Evolutionary conservation across 2,888 invertebrate genomes (phyloP).

Genomic region (Zaprionus bogoriensis): DNA sequence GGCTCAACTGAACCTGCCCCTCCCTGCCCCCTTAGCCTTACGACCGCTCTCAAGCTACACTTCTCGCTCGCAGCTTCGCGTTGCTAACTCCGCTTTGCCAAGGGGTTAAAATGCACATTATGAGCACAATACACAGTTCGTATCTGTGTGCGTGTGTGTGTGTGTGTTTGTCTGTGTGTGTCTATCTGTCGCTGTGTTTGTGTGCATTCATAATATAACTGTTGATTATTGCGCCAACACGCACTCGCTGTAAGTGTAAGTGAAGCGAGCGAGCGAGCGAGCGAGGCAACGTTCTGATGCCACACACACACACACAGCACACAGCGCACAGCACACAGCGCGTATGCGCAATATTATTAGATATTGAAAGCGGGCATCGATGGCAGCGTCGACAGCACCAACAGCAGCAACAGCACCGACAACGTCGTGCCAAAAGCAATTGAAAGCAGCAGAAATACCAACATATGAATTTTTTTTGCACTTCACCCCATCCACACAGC

Average conservation of each 20-base stretch:
- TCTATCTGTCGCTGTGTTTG: slow-evolving; percentile 27
- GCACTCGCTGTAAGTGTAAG: slow-evolving; percentile 68
- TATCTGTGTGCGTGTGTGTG: slow-evolving; percentile 10
- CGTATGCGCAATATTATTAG: slow-evolving; percentile 76
- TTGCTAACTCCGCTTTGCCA: too few relatives aligned
- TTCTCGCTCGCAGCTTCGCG: too few relatives aligned
- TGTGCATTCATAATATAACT: slow-evolving; percentile 72
- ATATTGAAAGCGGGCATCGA: slow-evolving; percentile 76
- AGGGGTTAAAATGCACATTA: slow-evolving; percentile 72
- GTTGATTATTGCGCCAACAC: slow-evolving; percentile 78
- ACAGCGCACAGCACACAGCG: slow-evolving; percentile 57
- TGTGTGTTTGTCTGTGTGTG: slow-evolving; percentile 20
- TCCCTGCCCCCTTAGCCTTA: background rate
- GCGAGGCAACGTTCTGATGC: too few relatives aligned
- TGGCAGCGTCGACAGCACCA: slow-evolving; percentile 55
- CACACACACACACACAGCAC: too few relatives aligned
- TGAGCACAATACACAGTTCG: too few relatives aligned
- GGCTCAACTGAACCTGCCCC: slow-evolving; percentile 8
- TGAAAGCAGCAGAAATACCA: slow-evolving; percentile 65
- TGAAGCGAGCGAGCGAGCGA: too few relatives aligned
- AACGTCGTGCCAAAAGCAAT: slow-evolving; percentile 55
- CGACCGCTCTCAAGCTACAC: background rate
- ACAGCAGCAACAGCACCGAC: slow-evolving; percentile 20
- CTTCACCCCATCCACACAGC: slow-evolving; percentile 17
- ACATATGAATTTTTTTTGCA: slow-evolving; percentile 69